A percentile compares a stretch with the other conserved stretches of the same genome.
phyloP scores from a whole-genome alignment of 1,140 invertebrate genomes.

The Pristionchus pacificus region DNA sequence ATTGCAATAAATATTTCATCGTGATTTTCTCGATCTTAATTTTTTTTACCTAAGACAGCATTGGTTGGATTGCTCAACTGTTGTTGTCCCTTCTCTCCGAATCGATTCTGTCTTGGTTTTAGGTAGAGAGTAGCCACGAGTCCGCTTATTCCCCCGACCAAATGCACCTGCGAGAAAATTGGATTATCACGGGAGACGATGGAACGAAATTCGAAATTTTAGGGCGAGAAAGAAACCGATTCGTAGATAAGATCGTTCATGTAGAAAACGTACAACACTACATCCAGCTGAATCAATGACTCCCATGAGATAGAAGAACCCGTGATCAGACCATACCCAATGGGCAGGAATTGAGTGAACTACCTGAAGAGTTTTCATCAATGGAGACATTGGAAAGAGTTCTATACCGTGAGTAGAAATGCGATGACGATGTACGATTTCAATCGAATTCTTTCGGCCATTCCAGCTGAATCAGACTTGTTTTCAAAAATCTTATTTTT shows the following conservation, averaged over 20 bases:
- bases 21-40: background rate
- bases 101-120: constrained; percentile 79
- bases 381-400: constrained; percentile 81
- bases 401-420: constrained; percentile 73
- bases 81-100: constrained; percentile 72
- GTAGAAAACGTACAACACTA: constrained; percentile 32
- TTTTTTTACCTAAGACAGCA: constrained; percentile 69
- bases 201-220: background rate
- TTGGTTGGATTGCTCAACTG: constrained; percentile 83
- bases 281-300: constrained; percentile 81
- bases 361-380: constrained; percentile 69
- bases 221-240: background rate
- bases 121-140: constrained; percentile 83
- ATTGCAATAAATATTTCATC: no score
- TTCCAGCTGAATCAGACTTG: constrained; percentile 57
- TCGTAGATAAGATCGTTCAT: background rate
- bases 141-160: constrained; percentile 74
- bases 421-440: constrained; percentile 85
- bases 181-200: background rate
- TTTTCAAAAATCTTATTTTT: background rate
- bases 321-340: constrained; percentile 73
- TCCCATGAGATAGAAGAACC: constrained; percentile 75
- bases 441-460: constrained; percentile 73
- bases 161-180: constrained; percentile 70
- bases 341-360: constrained; percentile 78